Conservation (phyloP, 2,888 invertebrate genomes). For the Megastigmus dorsalis region DNA sequence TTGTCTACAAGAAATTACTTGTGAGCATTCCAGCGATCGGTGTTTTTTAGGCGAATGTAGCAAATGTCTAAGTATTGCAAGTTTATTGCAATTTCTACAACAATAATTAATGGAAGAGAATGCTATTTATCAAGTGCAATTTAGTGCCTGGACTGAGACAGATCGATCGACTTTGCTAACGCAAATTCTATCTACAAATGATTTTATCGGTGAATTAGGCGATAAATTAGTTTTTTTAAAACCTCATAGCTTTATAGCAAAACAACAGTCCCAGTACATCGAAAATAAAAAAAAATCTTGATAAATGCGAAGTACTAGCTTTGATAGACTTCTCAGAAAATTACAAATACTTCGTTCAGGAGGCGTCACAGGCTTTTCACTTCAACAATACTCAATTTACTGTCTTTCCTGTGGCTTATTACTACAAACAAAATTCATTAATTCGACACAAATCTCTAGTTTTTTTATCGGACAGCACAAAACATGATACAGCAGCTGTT, state of each 20-base stretch:
- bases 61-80: not conserved
- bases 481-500: no score
- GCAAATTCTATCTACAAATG: no score
- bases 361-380: not conserved
- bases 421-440: no score
- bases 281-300: not conserved
- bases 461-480: no score
- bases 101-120: not conserved
- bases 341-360: not conserved
- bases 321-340: not conserved
- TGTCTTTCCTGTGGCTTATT: no score
- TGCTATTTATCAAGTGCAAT: slow-evolving; percentile 10
- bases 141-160: slow-evolving; percentile 4
- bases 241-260: not conserved
- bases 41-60: slow-evolving; percentile 13
- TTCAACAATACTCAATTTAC: no score
- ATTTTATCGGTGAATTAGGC: no score
- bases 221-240: not conserved
- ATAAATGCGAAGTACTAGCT: not conserved
- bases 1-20: slow-evolving; percentile 1
- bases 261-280: not conserved
- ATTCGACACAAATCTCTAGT: no score
- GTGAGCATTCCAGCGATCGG: not conserved
- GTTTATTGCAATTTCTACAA: not conserved
- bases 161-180: slow-evolving; percentile 22